phyloP scores from a whole-genome alignment of 1,140 invertebrate genomes.

The Xylocopa sonorina region DNA sequence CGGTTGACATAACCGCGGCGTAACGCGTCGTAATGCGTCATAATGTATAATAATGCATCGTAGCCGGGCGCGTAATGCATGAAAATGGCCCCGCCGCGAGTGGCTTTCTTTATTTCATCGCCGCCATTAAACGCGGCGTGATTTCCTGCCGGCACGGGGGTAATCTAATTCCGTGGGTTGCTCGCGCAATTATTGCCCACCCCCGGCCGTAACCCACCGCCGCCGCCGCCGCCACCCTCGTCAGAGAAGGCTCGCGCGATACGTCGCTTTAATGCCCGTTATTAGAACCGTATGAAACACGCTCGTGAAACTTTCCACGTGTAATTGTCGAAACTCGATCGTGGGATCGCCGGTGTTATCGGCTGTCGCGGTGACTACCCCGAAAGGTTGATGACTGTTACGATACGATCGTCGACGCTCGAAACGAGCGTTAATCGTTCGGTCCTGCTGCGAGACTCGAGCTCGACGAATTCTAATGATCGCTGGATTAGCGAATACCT shows the following conservation, averaged over 20 bases:
- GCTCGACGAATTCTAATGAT: too few relatives aligned
- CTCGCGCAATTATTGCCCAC: slow-evolving; percentile 53
- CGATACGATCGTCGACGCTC: too few relatives aligned
- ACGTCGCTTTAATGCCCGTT: slow-evolving; percentile 31
- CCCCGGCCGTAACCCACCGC: too few relatives aligned
- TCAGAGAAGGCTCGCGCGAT: slow-evolving; percentile 37
- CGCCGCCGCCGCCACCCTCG: not conserved
- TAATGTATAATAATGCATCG: slow-evolving; percentile 66
- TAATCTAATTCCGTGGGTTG: slow-evolving; percentile 58
- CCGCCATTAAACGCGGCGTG: slow-evolving; percentile 54
- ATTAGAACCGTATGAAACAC: slow-evolving; percentile 34
- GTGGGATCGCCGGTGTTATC: not conserved
- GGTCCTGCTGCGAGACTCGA: too few relatives aligned
- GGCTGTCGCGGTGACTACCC: too few relatives aligned
- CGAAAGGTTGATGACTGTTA: not conserved
- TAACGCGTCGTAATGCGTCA: slow-evolving; percentile 60
- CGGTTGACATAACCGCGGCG: slow-evolving; percentile 43
- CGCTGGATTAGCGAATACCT: too few relatives aligned
- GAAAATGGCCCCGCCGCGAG: slow-evolving; percentile 54
- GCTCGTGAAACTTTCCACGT: not conserved
- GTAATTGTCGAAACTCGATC: slow-evolving; percentile 9
- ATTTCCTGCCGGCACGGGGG: slow-evolving; percentile 52
- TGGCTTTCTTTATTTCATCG: slow-evolving; percentile 62
- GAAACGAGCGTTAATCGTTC: too few relatives aligned
- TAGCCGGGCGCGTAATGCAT: slow-evolving; percentile 51